These are phyloP conservation scores for Eulacestoma nigropectus DNA, from an alignment of 2,113 vertebrate genomes.

Conservation along the genomic window DNA sequence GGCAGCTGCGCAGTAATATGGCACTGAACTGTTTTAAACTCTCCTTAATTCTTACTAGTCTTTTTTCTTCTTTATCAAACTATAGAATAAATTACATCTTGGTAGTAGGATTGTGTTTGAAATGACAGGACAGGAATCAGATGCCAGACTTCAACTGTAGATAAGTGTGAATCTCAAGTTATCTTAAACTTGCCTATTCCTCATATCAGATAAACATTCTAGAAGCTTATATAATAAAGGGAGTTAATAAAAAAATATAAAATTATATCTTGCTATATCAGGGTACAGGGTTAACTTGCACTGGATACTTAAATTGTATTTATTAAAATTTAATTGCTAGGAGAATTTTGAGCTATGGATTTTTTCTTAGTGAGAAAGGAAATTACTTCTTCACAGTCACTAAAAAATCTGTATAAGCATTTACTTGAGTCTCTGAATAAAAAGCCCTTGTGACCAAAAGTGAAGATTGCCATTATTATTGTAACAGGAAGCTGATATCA, in stretches of 20 bases:
- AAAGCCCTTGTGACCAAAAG: slow-evolving; percentile 5
- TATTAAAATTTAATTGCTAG: background rate
- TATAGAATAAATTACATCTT: background rate
- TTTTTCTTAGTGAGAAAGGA: background rate
- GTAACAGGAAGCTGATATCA: slow-evolving; percentile 79
- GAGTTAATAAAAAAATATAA: background rate
- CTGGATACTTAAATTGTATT: background rate
- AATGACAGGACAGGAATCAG: background rate
- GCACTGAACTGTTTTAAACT: background rate
- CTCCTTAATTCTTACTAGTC: background rate
- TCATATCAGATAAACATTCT: background rate
- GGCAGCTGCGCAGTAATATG: background rate
- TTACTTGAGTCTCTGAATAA: slow-evolving; percentile 19
- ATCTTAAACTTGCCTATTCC: background rate
- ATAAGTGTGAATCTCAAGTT: background rate
- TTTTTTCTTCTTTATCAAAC: background rate
- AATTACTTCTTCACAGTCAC: background rate
- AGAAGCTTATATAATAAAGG: background rate
- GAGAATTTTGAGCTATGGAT: background rate
- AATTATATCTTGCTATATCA: background rate
- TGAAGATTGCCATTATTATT: slow-evolving; percentile 53
- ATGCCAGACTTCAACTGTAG: background rate
- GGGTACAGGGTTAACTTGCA: background rate
- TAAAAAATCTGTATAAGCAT: background rate
- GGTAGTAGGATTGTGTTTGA: background rate